Evolutionary conservation across 2,797 vertebrate genomes (phyloP).

Genomic region (Neosilurus mollespiculum): DNA sequence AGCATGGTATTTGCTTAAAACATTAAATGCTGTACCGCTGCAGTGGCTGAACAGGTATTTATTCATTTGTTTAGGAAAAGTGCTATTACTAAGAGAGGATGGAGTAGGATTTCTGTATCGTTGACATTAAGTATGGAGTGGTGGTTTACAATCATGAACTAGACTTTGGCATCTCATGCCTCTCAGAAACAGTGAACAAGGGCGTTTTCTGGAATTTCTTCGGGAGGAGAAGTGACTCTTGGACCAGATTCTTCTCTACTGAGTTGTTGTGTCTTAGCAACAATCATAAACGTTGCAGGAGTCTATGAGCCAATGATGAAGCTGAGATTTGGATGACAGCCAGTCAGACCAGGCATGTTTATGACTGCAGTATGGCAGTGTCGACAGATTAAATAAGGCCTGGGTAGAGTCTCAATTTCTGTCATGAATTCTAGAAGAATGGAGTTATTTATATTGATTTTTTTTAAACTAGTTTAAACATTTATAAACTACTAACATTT

Average conservation of each 20-base stretch:
- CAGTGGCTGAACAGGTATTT: neutral
- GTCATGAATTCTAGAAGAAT: neutral
- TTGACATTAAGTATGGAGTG: conserved; percentile 1
- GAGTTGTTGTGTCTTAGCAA: conserved; percentile 44
- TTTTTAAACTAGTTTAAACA: neutral
- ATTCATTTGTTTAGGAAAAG: neutral
- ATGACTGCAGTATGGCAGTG: neutral
- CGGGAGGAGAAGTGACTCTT: conserved; percentile 29
- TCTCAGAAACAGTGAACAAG: neutral
- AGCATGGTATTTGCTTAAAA: neutral
- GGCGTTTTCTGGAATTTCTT: conserved; percentile 46
- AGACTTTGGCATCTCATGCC: neutral
- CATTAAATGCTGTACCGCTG: neutral
- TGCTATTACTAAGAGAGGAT: neutral
- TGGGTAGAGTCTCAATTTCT: neutral
- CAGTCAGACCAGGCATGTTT: conserved; percentile 26
- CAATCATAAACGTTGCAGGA: conserved; percentile 17
- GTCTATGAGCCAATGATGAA: neutral
- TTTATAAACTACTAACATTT: neutral
- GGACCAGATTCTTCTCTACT: conserved; percentile 37
- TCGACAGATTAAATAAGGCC: neutral
- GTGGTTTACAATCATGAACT: conserved; percentile 10
- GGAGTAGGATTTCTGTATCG: neutral
- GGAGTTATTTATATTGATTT: neutral
- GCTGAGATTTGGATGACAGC: conserved; percentile 18